Evolutionary conservation across 35 echinoderm and acorn worm genomes (phyloP).

Genomic region (Nesometra sesokonis): DNA sequence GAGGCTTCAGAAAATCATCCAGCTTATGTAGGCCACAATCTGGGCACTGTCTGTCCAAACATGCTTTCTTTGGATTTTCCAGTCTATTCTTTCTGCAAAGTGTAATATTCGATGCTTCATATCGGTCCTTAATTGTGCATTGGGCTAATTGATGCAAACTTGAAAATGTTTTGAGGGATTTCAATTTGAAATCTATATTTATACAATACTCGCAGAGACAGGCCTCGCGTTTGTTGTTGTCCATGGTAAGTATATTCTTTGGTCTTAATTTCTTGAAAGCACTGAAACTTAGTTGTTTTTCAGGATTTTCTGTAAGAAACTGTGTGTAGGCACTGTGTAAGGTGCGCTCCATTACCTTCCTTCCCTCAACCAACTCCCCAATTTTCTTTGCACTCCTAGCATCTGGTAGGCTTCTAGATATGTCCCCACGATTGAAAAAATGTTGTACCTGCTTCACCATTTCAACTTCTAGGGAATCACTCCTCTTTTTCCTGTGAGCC

Average conservation of each 20-base stretch:
- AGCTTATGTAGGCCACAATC: too few species aligned
- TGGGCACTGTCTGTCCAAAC: too few species aligned
- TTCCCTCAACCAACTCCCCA: not conserved
- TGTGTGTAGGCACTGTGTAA: conserved; percentile 2
- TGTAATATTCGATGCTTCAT: too few species aligned
- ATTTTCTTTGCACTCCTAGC: conserved; percentile 20
- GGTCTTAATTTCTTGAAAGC: conserved; percentile 6
- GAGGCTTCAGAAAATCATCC: too few species aligned
- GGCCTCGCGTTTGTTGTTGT: not conserved
- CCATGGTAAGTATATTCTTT: conserved; percentile 22
- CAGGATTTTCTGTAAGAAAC: conserved; percentile 18
- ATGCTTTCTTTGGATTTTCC: too few species aligned
- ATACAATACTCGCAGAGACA: conserved; percentile 20
- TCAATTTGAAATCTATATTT: conserved; percentile 14
- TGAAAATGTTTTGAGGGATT: not conserved
- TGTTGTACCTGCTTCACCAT: not conserved
- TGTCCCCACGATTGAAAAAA: conserved; percentile 21
- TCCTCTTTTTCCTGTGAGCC: conserved; percentile 3
- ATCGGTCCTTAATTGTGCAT: too few species aligned
- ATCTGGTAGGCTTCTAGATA: conserved; percentile 22
- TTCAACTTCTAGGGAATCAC: not conserved
- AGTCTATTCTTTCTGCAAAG: too few species aligned
- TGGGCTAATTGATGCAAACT: too few species aligned
- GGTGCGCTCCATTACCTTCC: conserved; percentile 19
- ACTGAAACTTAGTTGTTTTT: not conserved